Base-by-base conservation (phyloP, 2,797 vertebrate genomes). In the Ctenopoma kingsleyae region DNA sequence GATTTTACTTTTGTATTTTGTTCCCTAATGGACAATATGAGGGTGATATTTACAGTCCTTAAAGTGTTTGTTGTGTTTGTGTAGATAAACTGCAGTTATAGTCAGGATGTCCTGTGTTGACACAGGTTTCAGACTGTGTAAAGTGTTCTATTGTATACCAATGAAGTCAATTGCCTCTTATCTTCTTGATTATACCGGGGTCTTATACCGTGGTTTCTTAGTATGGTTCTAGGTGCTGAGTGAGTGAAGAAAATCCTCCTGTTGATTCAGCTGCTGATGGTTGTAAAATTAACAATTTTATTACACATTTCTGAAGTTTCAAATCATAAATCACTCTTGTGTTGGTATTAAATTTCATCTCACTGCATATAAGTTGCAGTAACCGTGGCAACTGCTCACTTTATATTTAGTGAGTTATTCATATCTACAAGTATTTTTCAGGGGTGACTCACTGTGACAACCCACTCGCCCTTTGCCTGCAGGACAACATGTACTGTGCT, bases 391-490 rank as follows among this genome's bases (percentile, higher is more conserved):
- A 60, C 72, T 2, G 12, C 40, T 36, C 20, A 25, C 32, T 36
- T 27, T 35, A 50, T 44, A 51, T 41, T 23, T 52, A 25, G 41
- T 23, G 15, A 20, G n/a, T 62, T 46, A 40, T 52, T 51, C 32
- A 27, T 55, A 49, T 59, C 20, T 43, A 8, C 60, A 64, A 49
- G 25, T 27, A 12, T n/a, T 47, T 47, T 38, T 23, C 11, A 25
- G 58, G 35, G 40, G 40, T 52, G 47, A 63, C n/a, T 63, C 58
- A 75, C 43, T 73, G 8, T 19, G 4, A 23, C 35, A 11, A 36
- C 52, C 22, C 56, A 66, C 56, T 41, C 8, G 5, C 16, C 19
- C 22, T 67, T 62, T 22, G 27, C 35, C 40, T 25, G 7, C 56
- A 52, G 50, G 22, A 7, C 6, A 55, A 12, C 0, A 1, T 50